phyloP scores from a whole-genome alignment of 2,888 invertebrate species.

The Meiosimyza decipiens region DNA sequence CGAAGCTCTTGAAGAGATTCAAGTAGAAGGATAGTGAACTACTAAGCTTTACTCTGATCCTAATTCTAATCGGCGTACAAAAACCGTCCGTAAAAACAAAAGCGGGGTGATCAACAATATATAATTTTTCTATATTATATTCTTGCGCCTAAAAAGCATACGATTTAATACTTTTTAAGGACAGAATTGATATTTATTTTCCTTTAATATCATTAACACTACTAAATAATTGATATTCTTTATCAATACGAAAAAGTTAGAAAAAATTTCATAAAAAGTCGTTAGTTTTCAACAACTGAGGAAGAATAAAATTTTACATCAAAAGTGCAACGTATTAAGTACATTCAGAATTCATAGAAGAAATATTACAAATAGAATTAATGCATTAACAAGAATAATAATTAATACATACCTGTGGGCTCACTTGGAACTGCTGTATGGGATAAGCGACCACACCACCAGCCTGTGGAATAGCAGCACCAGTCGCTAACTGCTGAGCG shows the following conservation, averaged over 20 bases:
- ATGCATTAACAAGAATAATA: background rate
- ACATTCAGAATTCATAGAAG: slow-evolving; percentile 46
- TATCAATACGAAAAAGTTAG: slow-evolving; percentile 32
- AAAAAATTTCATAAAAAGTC: slow-evolving; percentile 33
- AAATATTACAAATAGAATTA: slow-evolving; percentile 30
- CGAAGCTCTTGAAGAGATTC: too few species aligned
- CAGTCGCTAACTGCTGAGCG: slow-evolving; percentile 75
- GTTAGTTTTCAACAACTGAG: background rate
- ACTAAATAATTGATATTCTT: slow-evolving; percentile 32
- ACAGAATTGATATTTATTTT: too few species aligned
- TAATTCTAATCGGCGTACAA: too few species aligned
- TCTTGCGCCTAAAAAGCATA: too few species aligned
- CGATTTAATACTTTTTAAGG: too few species aligned
- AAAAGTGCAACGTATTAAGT: slow-evolving; percentile 33
- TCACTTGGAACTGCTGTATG: slow-evolving; percentile 92
- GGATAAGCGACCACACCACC: slow-evolving; percentile 89
- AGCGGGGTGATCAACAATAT: background rate
- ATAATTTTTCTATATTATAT: too few species aligned
- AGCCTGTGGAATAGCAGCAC: slow-evolving; percentile 77
- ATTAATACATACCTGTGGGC: slow-evolving; percentile 66
- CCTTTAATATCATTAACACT: slow-evolving; percentile 10
- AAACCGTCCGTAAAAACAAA: background rate
- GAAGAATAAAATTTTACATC: slow-evolving; percentile 35
- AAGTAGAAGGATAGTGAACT: too few species aligned
- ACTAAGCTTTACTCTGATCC: too few species aligned